A percentile compares a stretch with the other conserved stretches of the same genome.
These are phyloP conservation scores for Pseudomyrmex gracilis DNA, from an alignment of 1,140 invertebrate species.

Conservation along the genomic window DNA sequence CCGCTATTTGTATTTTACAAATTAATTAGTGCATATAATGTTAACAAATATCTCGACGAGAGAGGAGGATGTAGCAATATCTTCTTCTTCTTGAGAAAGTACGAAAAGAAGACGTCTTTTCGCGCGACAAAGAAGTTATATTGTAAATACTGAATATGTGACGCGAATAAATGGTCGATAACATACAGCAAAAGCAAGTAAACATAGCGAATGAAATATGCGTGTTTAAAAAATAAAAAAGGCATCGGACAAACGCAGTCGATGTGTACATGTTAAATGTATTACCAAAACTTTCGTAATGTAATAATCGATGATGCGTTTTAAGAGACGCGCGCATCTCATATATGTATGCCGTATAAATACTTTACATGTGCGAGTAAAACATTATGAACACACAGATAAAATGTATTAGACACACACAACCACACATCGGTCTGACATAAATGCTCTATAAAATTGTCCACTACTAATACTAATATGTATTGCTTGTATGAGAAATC, in stretches of 20 bases:
- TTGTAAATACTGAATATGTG: constrained; percentile 46
- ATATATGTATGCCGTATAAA: constrained; percentile 52
- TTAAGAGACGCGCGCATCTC: constrained; percentile 20
- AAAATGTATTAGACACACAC: constrained; percentile 22
- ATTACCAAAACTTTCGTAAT: constrained; percentile 62
- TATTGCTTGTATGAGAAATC: constrained; percentile 79
- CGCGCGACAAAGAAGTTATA: constrained; percentile 22
- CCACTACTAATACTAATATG: constrained; percentile 77
- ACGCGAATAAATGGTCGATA: constrained; percentile 41
- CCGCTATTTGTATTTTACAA: neutral
- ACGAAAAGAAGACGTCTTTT: neutral
- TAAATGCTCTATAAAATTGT: constrained; percentile 79
- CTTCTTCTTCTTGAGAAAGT: constrained; percentile 25
- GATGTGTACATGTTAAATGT: constrained; percentile 59
- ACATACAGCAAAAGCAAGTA: constrained; percentile 35
- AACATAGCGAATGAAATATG: neutral
- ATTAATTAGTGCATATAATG: constrained; percentile 37
- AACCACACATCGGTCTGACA: constrained; percentile 38
- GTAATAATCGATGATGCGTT: constrained; percentile 34
- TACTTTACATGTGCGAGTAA: constrained; percentile 42
- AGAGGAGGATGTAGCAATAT: constrained; percentile 10
- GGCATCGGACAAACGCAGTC: constrained; percentile 3
- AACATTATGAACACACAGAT: constrained; percentile 41
- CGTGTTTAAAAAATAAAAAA: too few relatives aligned
- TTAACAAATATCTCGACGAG: neutral